Evolutionary conservation across 2,888 invertebrate genomes (phyloP).

Genomic region (Notocelia uddmanniana): DNA sequence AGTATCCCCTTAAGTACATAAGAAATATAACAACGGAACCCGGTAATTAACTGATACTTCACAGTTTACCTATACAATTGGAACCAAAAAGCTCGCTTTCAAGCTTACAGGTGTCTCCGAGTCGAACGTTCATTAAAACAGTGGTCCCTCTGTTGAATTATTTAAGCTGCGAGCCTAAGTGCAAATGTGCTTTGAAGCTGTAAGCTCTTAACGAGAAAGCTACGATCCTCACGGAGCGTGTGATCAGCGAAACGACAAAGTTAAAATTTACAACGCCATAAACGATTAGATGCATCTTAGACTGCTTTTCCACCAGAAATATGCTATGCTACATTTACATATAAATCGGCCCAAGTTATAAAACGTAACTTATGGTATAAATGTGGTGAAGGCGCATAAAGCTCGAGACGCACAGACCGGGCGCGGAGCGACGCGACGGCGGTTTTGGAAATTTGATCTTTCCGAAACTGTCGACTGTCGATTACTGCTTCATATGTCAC

Average conservation of each 20-base stretch:
- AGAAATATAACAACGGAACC: no score
- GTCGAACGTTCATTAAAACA: not conserved
- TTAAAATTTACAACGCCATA: slow-evolving; percentile 13
- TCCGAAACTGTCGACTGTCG: no score
- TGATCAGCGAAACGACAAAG: not conserved
- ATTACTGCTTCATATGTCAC: no score
- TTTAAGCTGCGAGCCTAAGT: slow-evolving; percentile 16
- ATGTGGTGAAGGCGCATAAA: no score
- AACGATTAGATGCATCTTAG: not conserved
- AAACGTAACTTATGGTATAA: no score
- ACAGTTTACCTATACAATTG: no score
- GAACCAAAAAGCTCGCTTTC: no score
- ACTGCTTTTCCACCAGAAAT: not conserved
- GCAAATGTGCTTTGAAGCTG: slow-evolving; percentile 23
- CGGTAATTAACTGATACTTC: no score
- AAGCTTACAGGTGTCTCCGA: not conserved
- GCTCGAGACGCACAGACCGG: no score
- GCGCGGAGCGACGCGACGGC: no score
- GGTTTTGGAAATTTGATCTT: no score
- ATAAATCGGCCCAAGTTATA: not conserved
- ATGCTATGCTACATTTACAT: not conserved
- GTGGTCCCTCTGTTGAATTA: not conserved
- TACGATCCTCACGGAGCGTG: slow-evolving; percentile 6
- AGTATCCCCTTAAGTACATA: no score
- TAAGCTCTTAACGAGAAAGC: slow-evolving; percentile 38